Conservation (phyloP, 2,797 vertebrate genomes). For the Anisognathus igniventris region DNA sequence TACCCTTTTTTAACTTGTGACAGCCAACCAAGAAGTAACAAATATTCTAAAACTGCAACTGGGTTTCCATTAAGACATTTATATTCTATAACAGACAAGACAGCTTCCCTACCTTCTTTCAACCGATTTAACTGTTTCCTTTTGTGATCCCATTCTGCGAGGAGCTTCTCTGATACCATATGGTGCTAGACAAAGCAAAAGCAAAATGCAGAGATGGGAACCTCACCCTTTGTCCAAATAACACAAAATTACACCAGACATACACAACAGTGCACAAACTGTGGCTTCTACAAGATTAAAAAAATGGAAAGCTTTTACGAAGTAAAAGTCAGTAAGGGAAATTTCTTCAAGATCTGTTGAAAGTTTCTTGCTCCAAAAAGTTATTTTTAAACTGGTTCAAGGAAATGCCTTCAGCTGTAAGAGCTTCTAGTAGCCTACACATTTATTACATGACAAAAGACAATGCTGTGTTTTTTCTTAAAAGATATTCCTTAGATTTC, state of each 20-base stretch:
- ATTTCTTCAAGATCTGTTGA: not conserved
- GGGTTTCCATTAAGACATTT: not conserved
- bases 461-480: not conserved
- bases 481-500: not conserved
- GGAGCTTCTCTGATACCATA: constrained; percentile 97
- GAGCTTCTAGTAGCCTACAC: too few species aligned
- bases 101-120: constrained; percentile 82
- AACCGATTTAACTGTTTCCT: constrained; percentile 79
- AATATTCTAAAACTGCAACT: not conserved
- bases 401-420: not conserved
- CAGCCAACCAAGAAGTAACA: not conserved
- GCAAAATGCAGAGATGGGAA: not conserved
- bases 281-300: not conserved
- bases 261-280: not conserved
- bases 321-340: not conserved
- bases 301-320: not conserved
- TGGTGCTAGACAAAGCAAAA: constrained; percentile 80
- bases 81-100: not conserved
- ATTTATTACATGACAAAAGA: not conserved
- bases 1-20: not conserved
- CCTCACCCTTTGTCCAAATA: not conserved
- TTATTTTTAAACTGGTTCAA: not conserved
- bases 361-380: not conserved
- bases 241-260: not conserved
- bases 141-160: constrained; percentile 89